Evolutionary conservation across 2,113 vertebrate species (phyloP).

Genomic region (Delphinus delphis): DNA sequence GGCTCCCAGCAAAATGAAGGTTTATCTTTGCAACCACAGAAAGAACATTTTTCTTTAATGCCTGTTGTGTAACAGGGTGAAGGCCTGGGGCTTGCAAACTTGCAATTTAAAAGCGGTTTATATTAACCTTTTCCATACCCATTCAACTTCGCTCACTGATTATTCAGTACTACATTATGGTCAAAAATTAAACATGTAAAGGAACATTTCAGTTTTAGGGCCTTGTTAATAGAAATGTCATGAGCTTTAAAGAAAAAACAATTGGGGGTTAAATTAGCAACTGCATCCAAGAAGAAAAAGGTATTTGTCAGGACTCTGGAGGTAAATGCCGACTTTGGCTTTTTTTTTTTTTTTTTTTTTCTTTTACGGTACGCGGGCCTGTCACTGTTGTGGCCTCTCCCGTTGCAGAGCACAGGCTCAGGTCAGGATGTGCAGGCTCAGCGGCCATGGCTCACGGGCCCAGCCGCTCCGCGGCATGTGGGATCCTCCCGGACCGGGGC

Average conservation of each 20-base stretch:
- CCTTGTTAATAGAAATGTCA: constrained; percentile 76
- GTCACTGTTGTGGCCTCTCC: too few species aligned
- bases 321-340: constrained; percentile 15
- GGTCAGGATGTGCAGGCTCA: too few species aligned
- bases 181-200: constrained; percentile 80
- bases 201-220: constrained; percentile 76
- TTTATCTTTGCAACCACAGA: constrained; percentile 48
- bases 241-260: constrained; percentile 67
- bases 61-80: constrained; percentile 69
- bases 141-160: constrained; percentile 67
- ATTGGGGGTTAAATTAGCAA: constrained; percentile 73
- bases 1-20: constrained; percentile 76
- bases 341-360: too few species aligned
- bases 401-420: too few species aligned
- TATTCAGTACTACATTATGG: constrained; percentile 66
- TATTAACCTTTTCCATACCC: constrained; percentile 69
- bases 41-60: constrained; percentile 65
- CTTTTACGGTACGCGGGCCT: too few species aligned
- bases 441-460: too few species aligned
- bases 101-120: constrained; percentile 63
- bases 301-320: not conserved
- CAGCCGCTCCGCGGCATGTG: too few species aligned
- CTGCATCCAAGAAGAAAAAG: constrained; percentile 64
- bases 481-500: too few species aligned
- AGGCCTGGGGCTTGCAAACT: constrained; percentile 58